Percentiles rank a stretch among this genome's conserved stretches.
Conservation (phyloP, 1,140 invertebrate genomes). For the Drosophila mauritiana region DNA sequence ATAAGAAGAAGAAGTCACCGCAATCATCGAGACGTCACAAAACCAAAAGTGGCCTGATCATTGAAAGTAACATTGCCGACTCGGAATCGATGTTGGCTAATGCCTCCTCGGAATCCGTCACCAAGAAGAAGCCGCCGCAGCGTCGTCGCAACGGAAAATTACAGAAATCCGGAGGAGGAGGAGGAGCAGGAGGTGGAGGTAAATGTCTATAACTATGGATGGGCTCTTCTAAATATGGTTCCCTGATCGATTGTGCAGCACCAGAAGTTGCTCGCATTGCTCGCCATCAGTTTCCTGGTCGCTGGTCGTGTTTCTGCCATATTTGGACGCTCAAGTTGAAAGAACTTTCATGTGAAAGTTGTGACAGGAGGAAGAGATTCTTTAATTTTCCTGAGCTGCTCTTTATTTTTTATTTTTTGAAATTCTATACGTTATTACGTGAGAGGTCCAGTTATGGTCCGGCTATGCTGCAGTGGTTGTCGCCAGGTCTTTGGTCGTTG, state of each 20-base stretch:
- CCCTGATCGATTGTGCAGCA: conserved; percentile 67
- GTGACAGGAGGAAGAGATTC: conserved; percentile 81
- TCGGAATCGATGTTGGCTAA: conserved; percentile 20
- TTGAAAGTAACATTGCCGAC: conserved; percentile 73
- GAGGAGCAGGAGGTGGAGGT: conserved; percentile 37
- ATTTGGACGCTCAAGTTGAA: conserved; percentile 81
- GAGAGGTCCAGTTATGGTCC: conserved; percentile 81
- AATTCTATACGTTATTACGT: conserved; percentile 81
- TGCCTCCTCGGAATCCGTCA: conserved; percentile 33
- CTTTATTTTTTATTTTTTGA: conserved; percentile 46
- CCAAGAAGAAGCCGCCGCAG: conserved; percentile 58
- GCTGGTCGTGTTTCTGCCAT: conserved; percentile 67
- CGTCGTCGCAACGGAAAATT: conserved; percentile 73
- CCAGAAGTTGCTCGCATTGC: conserved; percentile 60
- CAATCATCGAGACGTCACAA: conserved; percentile 56
- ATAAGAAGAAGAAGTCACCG: conserved; percentile 12
- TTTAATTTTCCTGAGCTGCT: conserved; percentile 38
- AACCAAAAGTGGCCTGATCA: conserved; percentile 78
- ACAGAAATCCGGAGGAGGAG: conserved; percentile 49
- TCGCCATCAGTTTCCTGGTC: conserved; percentile 62
- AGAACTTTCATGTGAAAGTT: conserved; percentile 83
- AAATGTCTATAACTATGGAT: conserved; percentile 44
- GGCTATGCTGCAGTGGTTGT: conserved; percentile 54
- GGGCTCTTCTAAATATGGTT: conserved; percentile 72
- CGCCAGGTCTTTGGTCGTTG: conserved; percentile 18